Evolutionary conservation across 2,888 invertebrate genomes (phyloP), one percentile per base, ranked within the genome.

Genomic region (Stegophylla sp.): DNA sequence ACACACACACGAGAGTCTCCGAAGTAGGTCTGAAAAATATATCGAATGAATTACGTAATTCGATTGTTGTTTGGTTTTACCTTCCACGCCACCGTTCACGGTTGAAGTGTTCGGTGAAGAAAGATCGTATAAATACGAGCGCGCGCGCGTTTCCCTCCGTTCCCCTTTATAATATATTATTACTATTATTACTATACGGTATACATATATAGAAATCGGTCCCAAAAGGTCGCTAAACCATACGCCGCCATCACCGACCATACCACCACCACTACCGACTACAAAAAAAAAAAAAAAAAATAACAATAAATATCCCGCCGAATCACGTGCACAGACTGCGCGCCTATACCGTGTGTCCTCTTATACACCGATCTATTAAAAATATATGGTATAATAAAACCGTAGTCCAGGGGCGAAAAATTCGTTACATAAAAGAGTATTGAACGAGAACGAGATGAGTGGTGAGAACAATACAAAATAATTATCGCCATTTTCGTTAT

Each of bases 201-300:
- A n/a, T n/a, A n/a, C n/a, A n/a, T n/a, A n/a, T n/a, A n/a, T 64
- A 64, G 74, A 63, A 63, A 75, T 75, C 63, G 63, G 74, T 74
- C 74, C 63, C 74, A 51, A 75, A 75, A 75, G 74, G 74, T 75
- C 74, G 74, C 34, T 34, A 75, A 75, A 75, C 74, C 17, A 34
- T 51, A 20, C 61, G 63, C 23, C 56, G 20, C 53, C 41, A 12
- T 23, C 43, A 13, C 48, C 15, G 17, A 13, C 48, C 15, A 13
- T 15, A 3, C 15, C 17, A 48, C 48, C 48, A 23, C 23, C 23
- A 15, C 13, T 5, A 61, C 0, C 3, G 34, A 71, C 20, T 17
- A 34, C n/a, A n/a, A n/a, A n/a, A n/a, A n/a, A n/a, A n/a, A n/a
- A n/a, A n/a, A n/a, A n/a, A n/a, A n/a, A n/a, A n/a, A n/a, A n/a